A percentile compares a stretch with the other conserved stretches of the same genome.
Evolutionary conservation across 2,113 vertebrate species (phyloP).

Genomic region (Tragelaphus scriptus): DNA sequence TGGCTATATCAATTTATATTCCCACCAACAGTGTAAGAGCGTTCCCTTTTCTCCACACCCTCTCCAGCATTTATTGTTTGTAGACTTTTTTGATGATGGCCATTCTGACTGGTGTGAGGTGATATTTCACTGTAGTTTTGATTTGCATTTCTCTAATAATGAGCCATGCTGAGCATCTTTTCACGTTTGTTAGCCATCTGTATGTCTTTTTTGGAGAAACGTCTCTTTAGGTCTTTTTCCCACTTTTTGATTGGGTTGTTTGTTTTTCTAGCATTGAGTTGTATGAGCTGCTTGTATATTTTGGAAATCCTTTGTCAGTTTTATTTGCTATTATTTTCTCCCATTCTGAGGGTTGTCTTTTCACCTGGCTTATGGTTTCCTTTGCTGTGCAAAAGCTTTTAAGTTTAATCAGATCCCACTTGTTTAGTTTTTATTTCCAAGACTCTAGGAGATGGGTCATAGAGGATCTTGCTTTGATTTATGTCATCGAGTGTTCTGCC

Average conservation of each 20-base stretch:
- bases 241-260: neutral
- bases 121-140: neutral
- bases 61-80: neutral
- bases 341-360: neutral
- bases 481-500: neutral
- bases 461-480: neutral
- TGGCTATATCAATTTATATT: neutral
- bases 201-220: neutral
- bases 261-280: neutral
- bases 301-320: neutral
- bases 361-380: neutral
- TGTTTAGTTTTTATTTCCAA: neutral
- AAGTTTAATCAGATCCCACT: neutral
- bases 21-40: neutral
- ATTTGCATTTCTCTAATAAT: neutral
- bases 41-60: neutral
- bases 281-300: neutral
- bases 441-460: neutral
- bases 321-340: neutral
- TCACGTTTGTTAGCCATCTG: neutral
- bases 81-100: neutral
- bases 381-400: neutral
- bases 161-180: neutral
- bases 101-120: neutral
- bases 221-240: neutral